These are phyloP conservation scores for Hyles vespertilio DNA, from an alignment of 1,140 invertebrate species.

Conservation along the genomic window DNA sequence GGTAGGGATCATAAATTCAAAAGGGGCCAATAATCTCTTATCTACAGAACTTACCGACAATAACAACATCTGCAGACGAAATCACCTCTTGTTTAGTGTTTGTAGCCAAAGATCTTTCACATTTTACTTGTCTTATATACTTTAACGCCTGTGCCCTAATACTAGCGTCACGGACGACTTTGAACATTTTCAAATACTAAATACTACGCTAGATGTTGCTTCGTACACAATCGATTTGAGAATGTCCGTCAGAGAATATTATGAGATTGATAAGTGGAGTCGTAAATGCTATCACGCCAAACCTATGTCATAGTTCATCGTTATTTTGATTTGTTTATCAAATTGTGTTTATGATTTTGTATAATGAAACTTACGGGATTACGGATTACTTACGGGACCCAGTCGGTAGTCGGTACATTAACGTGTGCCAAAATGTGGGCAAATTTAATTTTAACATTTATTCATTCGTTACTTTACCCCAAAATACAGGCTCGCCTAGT, in stretches of 20 bases:
- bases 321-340: conserved; percentile 3
- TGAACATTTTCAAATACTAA: conserved; percentile 45
- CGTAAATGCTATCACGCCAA: background rate
- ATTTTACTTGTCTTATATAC: conserved; percentile 33
- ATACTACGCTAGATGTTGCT: conserved; percentile 2
- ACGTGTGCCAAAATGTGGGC: no score
- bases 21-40: no score
- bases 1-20: no score
- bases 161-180: conserved; percentile 39
- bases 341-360: conserved; percentile 5
- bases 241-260: conserved; percentile 1
- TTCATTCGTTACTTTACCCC: no score
- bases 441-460: no score
- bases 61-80: conserved; percentile 62
- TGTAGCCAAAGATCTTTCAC: conserved; percentile 23
- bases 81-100: conserved; percentile 43
- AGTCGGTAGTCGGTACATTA: no score
- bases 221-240: conserved; percentile 1
- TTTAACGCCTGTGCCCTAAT: conserved; percentile 35
- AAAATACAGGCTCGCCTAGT: no score
- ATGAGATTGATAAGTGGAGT: background rate
- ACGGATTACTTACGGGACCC: no score
- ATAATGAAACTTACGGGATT: no score
- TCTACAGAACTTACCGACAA: conserved; percentile 48
- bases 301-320: conserved; percentile 5